Conservation (phyloP, 2,113 vertebrate species). For the Lucifuga dentata region DNA sequence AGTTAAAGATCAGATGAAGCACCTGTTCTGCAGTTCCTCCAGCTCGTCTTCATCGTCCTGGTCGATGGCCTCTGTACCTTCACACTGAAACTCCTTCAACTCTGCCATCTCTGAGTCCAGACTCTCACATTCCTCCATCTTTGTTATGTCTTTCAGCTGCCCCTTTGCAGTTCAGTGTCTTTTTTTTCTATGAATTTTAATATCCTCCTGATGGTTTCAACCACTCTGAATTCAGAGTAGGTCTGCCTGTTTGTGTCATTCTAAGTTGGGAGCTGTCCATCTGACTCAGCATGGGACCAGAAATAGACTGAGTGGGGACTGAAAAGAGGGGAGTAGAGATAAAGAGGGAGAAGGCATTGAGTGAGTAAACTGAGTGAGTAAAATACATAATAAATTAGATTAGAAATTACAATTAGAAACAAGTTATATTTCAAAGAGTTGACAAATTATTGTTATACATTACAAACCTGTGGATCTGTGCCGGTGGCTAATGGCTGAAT, state of each 20-base stretch:
- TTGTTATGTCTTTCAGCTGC: constrained; percentile 56
- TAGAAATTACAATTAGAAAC: too few relatives aligned
- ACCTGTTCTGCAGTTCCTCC: constrained; percentile 89
- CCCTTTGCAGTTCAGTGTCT: not conserved
- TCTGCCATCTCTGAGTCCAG: constrained; percentile 75
- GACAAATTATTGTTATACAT: not conserved
- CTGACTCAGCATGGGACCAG: constrained; percentile 89
- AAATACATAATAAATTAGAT: not conserved
- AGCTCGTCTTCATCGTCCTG: constrained; percentile 80
- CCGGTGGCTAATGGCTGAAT: constrained; percentile 1
- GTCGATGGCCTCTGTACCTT: constrained; percentile 70
- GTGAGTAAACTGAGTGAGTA: not conserved
- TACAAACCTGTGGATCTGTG: not conserved
- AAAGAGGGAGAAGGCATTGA: constrained; percentile 5
- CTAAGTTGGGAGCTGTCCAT: constrained; percentile 80
- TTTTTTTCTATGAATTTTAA: constrained; percentile 38
- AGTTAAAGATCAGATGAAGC: constrained; percentile 12
- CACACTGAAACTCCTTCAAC: constrained; percentile 72
- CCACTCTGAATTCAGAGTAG: constrained; percentile 56
- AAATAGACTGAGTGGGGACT: constrained; percentile 88
- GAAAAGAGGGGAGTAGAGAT: constrained; percentile 55
- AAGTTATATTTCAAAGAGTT: not conserved
- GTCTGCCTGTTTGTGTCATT: constrained; percentile 80
- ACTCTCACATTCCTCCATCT: constrained; percentile 78
- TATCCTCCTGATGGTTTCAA: constrained; percentile 54